Evolutionary conservation across 2,797 vertebrate species (phyloP).

Genomic region (Percopsis omiscomaycus): DNA sequence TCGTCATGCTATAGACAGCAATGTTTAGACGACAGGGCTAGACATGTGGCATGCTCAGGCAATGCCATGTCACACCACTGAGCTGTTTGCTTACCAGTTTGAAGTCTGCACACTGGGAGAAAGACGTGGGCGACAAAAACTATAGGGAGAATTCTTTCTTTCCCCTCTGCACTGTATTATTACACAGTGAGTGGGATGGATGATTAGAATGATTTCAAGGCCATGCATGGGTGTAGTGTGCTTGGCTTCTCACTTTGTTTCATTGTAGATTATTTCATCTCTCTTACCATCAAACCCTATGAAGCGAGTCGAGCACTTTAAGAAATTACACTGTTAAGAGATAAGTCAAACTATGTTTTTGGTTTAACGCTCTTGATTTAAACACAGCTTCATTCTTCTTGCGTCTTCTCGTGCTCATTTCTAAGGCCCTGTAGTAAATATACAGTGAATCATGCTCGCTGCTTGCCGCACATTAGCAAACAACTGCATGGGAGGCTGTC

Average conservation of each 20-base stretch:
- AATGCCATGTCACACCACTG: conserved; percentile 6
- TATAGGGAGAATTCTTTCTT: conserved; percentile 44
- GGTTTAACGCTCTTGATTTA: conserved; percentile 42
- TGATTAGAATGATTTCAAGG: conserved; percentile 68
- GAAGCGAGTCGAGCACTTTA: conserved; percentile 39
- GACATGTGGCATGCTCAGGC: conserved; percentile 2
- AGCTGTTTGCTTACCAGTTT: conserved; percentile 42
- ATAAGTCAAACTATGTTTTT: conserved; percentile 37
- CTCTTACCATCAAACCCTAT: conserved; percentile 24
- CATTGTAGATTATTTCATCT: conserved; percentile 44
- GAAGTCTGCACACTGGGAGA: conserved; percentile 27
- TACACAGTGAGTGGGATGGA: conserved; percentile 60
- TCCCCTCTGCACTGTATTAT: conserved; percentile 51
- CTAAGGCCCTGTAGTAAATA: conserved; percentile 32
- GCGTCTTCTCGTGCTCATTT: conserved; percentile 30
- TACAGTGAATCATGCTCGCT: conserved; percentile 33
- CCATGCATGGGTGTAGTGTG: conserved; percentile 36
- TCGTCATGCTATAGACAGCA: background rate
- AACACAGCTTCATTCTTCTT: conserved; percentile 18
- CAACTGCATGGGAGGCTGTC: conserved; percentile 25
- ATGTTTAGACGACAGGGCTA: conserved; percentile 22
- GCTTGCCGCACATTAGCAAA: conserved; percentile 10
- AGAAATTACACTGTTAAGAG: conserved; percentile 44
- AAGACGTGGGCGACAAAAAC: conserved; percentile 44
- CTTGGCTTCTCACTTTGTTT: conserved; percentile 34